These are phyloP conservation scores for Xestia rhomboidea DNA, from an alignment of 2,888 invertebrate species.

Conservation along the genomic window DNA sequence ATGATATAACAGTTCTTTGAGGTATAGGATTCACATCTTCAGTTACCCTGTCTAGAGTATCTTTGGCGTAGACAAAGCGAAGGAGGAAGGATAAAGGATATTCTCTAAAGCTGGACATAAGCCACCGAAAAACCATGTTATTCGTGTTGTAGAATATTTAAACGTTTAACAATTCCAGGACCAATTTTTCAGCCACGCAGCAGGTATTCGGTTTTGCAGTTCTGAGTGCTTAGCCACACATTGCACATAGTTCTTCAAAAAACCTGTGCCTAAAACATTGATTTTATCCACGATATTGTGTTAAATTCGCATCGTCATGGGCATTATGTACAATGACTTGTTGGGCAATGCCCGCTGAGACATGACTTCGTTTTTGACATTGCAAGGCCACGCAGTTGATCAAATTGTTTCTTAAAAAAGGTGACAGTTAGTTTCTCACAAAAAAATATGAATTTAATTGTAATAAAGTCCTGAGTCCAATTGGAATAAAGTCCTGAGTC, in stretches of 20 bases:
- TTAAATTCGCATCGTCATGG: slow-evolving; percentile 34
- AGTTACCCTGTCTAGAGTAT: not conserved
- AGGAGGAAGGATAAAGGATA: not conserved
- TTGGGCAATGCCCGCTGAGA: slow-evolving; percentile 45
- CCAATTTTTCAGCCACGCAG: not conserved
- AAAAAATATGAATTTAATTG: not conserved
- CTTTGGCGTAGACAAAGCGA: not conserved
- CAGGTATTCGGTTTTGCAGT: not conserved
- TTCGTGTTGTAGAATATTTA: not conserved
- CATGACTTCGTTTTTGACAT: slow-evolving; percentile 43
- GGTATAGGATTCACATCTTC: not conserved
- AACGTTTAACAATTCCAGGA: too few relatives aligned
- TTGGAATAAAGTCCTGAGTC: too few relatives aligned
- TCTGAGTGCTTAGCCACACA: not conserved
- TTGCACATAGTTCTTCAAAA: slow-evolving; percentile 8
- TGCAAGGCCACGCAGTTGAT: slow-evolving; percentile 46
- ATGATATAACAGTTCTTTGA: too few relatives aligned
- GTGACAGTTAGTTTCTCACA: slow-evolving; percentile 41
- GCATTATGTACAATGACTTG: slow-evolving; percentile 22
- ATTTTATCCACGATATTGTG: slow-evolving; percentile 4
- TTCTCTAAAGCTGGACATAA: not conserved
- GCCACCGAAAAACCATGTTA: not conserved
- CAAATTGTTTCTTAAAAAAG: slow-evolving; percentile 18
- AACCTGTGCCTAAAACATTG: slow-evolving; percentile 4
- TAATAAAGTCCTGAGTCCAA: too few relatives aligned